Evolutionary conservation across 2,797 vertebrate genomes (phyloP).

Genomic region (Melopsittacus undulatus): DNA sequence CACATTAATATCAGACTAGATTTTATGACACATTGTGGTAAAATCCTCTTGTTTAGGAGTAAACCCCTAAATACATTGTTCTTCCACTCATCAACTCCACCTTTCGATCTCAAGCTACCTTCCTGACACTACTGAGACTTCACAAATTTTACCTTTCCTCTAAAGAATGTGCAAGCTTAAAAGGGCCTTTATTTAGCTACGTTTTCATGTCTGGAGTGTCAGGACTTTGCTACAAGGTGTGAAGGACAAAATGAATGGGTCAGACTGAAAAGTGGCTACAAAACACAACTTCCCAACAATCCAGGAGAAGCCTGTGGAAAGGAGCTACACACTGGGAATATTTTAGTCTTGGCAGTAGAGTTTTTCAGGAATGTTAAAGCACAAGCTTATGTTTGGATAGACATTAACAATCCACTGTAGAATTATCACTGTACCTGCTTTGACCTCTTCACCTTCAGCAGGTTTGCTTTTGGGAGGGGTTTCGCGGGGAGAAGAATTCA

Average conservation of each 20-base stretch:
- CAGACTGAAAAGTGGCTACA: not conserved
- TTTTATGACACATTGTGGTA: not conserved
- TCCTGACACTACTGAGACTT: not conserved
- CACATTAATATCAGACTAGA: fast-evolving
- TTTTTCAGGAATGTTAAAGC: not conserved
- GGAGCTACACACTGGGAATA: not conserved
- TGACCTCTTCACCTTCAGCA: conserved; percentile 82
- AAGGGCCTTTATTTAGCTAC: not conserved
- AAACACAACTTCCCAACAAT: not conserved
- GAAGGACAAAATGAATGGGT: not conserved
- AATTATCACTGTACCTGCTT: conserved; percentile 63
- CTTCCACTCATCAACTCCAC: not conserved
- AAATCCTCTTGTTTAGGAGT: not conserved
- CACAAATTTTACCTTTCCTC: not conserved
- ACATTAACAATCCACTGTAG: not conserved
- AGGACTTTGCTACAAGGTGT: not conserved
- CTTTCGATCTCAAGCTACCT: not conserved
- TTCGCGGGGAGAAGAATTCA: conserved; percentile 88
- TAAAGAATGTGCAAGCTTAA: not conserved
- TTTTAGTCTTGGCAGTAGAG: not conserved
- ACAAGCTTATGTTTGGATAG: fast-evolving
- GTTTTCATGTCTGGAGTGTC: not conserved
- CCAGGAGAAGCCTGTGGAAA: not conserved
- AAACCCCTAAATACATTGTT: not conserved
- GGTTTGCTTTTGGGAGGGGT: conserved; percentile 85